These are phyloP conservation scores for Drymonia ruficornis DNA, from an alignment of 2,888 invertebrate genomes.

Conservation along the genomic window DNA sequence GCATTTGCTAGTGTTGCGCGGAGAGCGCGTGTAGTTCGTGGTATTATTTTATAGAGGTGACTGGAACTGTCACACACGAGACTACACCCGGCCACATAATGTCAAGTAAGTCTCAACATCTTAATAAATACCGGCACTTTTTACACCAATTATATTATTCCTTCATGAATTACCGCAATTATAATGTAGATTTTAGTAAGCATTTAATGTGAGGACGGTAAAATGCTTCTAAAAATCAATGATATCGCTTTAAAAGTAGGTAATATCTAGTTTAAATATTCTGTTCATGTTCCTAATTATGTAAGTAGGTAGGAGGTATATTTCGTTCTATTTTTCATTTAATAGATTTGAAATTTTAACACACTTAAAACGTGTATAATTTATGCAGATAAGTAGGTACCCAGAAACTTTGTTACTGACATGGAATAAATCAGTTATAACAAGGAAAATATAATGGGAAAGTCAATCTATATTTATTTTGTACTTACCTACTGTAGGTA, in stretches of 20 bases:
- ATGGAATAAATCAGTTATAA: too few relatives aligned
- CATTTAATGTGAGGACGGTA: not conserved
- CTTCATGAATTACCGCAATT: not conserved
- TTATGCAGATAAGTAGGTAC: too few relatives aligned
- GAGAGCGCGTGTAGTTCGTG: conserved; percentile 77
- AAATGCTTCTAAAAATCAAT: not conserved
- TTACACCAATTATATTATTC: not conserved
- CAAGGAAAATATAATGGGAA: too few relatives aligned
- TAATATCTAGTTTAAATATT: conserved; percentile 1
- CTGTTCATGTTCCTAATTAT: too few relatives aligned
- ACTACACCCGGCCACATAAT: conserved; percentile 78
- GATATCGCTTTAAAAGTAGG: not conserved
- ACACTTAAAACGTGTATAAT: too few relatives aligned
- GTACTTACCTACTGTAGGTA: too few relatives aligned
- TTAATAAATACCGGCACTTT: conserved; percentile 24
- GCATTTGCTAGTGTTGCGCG: conserved; percentile 76
- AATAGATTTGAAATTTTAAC: too few relatives aligned
- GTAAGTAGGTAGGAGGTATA: too few relatives aligned
- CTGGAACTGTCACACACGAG: conserved; percentile 74
- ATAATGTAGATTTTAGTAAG: not conserved
- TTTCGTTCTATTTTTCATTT: too few relatives aligned
- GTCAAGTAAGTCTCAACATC: conserved; percentile 70
- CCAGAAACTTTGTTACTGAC: too few relatives aligned
- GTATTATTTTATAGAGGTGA: conserved; percentile 60
- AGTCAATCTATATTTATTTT: too few relatives aligned